Evolutionary conservation across 2,113 vertebrate genomes (phyloP), one percentile per base, ranked within the genome.

Genomic region (Mus pahari): DNA sequence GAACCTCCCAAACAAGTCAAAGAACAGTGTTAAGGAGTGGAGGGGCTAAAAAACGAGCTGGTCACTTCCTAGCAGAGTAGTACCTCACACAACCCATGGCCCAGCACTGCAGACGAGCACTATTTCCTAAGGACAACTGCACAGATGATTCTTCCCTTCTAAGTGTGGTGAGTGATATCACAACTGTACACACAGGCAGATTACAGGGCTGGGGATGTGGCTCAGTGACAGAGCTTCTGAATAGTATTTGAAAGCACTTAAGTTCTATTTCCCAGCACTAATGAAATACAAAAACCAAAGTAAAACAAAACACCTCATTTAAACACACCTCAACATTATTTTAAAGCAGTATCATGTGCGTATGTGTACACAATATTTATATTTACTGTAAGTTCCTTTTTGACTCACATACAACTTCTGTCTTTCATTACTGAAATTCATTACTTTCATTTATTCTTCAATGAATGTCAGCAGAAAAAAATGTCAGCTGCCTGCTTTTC

Each of bases 381-480:
- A 50, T 39, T 73, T 50, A 60, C 24, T 60, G 6, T n/a, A 93
- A 89, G 66, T 45, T 71, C 39, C 73, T 91, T 9, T 0, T 20
- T 92, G 73, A 20, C 84, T 86, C 58, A 82, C 3, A 60, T 5
- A 20, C 0, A 58, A 39, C 81, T 71, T 74, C 10, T 93, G 71
- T 84, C 58, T 68, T 91, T 83, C 33, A 48, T 7, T 64, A 64
- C 26, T 45, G 8, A 64, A 62, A 66, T 8, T 73, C 66, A 90
- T 11, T 87, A 26, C 55, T 94, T 90, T 77, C 42, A 9, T 22
- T 16, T 95, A 17, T 74, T 90, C 39, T 48, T 39, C 14, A 3
- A 88, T 0, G 36, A 94, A 60, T 78, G 91, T 22, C 91, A 68
- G 62, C n/a, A 58, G 68, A 90, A 94, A 55, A 75, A 89, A 68